Conservation (phyloP, 1,140 invertebrate species). For the Heliothis subflexa region DNA sequence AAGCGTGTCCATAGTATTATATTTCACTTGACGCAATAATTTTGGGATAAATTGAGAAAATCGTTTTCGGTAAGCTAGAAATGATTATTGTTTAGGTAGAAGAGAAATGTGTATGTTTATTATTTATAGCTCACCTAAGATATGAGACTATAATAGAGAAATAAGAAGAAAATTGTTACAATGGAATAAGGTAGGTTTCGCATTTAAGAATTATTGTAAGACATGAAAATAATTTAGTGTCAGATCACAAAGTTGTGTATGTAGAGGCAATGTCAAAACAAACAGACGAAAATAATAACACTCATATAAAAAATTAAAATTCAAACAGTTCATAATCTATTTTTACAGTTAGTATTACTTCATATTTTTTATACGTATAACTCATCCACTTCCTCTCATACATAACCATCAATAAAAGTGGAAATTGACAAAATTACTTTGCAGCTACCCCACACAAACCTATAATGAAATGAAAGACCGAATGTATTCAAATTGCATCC, state of each 20-base stretch:
- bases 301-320: too few species aligned
- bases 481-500: conserved; percentile 37
- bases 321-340: neutral
- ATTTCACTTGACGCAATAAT: conserved; percentile 11
- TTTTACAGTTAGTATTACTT: neutral
- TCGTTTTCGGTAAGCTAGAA: neutral
- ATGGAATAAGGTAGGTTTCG: too few species aligned
- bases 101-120: neutral
- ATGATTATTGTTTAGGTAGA: neutral
- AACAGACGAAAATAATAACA: too few species aligned
- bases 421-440: neutral
- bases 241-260: too few species aligned
- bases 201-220: too few species aligned
- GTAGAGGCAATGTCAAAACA: too few species aligned
- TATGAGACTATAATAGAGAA: neutral
- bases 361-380: neutral
- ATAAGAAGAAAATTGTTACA: neutral
- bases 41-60: conserved; percentile 16
- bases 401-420: neutral
- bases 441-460: conserved; percentile 16
- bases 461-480: conserved; percentile 6
- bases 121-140: neutral
- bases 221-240: too few species aligned
- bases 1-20: conserved; percentile 1
- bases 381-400: neutral